Evolutionary conservation across 2,888 invertebrate species (phyloP).

Genomic region (Axea sp.): DNA sequence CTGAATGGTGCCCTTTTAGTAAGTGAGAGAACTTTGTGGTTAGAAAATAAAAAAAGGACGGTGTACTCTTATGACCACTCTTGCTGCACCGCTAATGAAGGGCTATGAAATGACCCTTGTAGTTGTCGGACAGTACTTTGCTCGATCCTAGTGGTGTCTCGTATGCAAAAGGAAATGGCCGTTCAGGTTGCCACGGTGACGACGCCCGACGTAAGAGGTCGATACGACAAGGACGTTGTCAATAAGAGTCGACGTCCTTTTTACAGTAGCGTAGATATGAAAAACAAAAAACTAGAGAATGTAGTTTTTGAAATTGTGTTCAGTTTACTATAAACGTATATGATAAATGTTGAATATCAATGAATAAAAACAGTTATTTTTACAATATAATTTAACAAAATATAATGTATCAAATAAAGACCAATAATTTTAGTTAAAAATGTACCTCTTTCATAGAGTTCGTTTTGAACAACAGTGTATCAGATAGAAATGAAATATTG

Average conservation of each 20-base stretch:
- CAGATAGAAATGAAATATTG: no score
- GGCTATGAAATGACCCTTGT: conserved; percentile 33
- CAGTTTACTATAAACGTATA: no score
- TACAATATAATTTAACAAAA: no score
- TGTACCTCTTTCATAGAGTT: no score
- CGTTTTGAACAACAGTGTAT: no score
- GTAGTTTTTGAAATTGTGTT: no score
- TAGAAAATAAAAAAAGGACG: conserved; percentile 5
- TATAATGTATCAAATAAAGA: no score
- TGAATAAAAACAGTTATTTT: no score
- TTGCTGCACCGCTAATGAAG: conserved; percentile 40
- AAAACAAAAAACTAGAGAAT: no score
- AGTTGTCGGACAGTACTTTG: conserved; percentile 27
- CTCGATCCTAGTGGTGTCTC: conserved; percentile 26
- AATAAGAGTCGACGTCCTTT: conserved; percentile 62
- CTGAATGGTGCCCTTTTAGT: neutral
- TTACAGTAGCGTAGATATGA: no score
- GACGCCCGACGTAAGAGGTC: conserved; percentile 73
- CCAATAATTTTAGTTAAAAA: no score
- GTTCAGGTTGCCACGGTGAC: conserved; percentile 75
- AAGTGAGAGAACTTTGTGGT: conserved; percentile 10
- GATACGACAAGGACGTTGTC: conserved; percentile 73
- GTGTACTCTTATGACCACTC: conserved; percentile 2
- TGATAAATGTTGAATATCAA: no score
- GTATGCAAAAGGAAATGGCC: conserved; percentile 63